Evolutionary conservation across 2,888 invertebrate genomes (phyloP), one percentile per base, ranked within the genome.

Genomic region (Alloscopus bannaensis): DNA sequence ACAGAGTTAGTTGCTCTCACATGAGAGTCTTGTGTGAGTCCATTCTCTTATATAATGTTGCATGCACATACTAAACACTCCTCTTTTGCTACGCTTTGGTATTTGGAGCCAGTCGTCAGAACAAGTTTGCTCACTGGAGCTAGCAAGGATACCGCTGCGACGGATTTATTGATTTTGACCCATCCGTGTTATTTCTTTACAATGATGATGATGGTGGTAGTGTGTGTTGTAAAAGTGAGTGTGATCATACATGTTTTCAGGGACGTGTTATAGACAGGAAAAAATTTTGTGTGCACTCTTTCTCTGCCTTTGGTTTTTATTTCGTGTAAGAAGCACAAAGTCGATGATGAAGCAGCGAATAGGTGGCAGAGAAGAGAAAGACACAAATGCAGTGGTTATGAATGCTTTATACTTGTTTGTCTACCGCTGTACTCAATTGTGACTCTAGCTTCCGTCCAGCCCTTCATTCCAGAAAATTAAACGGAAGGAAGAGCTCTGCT

Each of bases 151-250:
- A 83, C 83, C 83, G 81, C 83, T 81, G 83, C 79, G 83, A 81
- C 81, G 81, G 81, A 83, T 83, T 83, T 83, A 83, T 83, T 83
- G 83, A 83, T 83, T 83, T 83, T 81, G 83, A 83, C 83, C 83
- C 81, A 81, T 81, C 83, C 81, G 81, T 81, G 79, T 80, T 75
- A 72, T 79, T 75, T 57, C 68, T 80, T 80, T 59, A 75, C 80
- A 80, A 80, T 60, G 55, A 31, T 66, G 65, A 26, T 26, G 55
- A 28, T 26, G 36, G 36, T 36, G 13, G 42, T 31, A 18, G 26
- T 66, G 31, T 52, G 66, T 24, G 24, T 4, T 52, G 52, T 45
- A 16, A 40, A 20, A 59, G 55, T 55, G 59, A 59, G 16, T 28
- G 57, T 6, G 57, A 6, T n/a, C n/a, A n/a, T n/a, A n/a, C n/a